Conservation (phyloP, 2,888 invertebrate species). For the Syrphus vitripennis region DNA sequence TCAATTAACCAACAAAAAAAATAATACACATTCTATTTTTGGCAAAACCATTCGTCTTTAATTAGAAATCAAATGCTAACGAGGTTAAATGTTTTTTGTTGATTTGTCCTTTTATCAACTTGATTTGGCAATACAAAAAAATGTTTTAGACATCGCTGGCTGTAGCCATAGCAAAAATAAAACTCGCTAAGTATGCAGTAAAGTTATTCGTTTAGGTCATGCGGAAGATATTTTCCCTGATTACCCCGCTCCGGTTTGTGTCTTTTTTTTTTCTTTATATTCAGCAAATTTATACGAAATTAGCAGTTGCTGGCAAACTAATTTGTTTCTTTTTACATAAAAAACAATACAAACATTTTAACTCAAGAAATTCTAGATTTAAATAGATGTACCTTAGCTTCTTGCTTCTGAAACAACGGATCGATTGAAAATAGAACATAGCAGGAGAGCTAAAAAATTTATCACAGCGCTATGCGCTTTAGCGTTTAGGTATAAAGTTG, state of each 20-base stretch:
- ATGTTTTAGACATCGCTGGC: neutral
- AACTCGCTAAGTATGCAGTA: conserved; percentile 52
- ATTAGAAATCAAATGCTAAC: conserved; percentile 69
- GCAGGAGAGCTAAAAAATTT: conserved; percentile 62
- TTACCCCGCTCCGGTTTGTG: neutral
- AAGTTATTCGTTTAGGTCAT: conserved; percentile 59
- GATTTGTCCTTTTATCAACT: conserved; percentile 61
- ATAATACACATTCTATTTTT: conserved; percentile 38
- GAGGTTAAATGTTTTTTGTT: conserved; percentile 65
- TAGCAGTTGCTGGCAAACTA: conserved; percentile 25
- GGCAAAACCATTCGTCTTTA: conserved; percentile 47
- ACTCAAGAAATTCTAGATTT: conserved; percentile 46
- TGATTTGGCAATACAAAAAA: neutral
- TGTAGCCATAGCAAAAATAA: neutral
- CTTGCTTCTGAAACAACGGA: conserved; percentile 42
- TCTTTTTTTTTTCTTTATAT: neutral
- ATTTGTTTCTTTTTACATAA: neutral
- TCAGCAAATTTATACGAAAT: neutral
- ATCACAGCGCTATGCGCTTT: conserved; percentile 15
- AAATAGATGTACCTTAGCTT: conserved; percentile 1
- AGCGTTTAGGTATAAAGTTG: conserved; percentile 19
- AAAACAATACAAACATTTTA: neutral
- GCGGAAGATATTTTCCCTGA: conserved; percentile 46
- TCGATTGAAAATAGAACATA: conserved; percentile 70
- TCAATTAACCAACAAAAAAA: conserved; percentile 8